Evolutionary conservation across 2,113 vertebrate genomes (phyloP), one percentile per base, ranked within the genome.

Genomic region (Bettongia penicillata): DNA sequence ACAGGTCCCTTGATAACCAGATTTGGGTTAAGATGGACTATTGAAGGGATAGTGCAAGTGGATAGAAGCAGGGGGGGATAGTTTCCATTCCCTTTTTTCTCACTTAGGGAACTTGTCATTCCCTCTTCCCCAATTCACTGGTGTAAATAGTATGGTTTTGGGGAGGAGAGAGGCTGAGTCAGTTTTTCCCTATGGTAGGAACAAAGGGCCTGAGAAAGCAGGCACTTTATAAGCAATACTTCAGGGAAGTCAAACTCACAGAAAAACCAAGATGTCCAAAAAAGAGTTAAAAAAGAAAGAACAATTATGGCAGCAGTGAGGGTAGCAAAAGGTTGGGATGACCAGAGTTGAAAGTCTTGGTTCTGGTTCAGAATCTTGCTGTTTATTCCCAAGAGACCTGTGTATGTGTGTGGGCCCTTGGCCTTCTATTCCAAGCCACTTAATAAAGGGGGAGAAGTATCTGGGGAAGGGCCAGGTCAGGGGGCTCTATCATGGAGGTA

Each of bases 1-100:
- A 98, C 95, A 97, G 97, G 96, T 98, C 98, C 98, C 95, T 93
- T 97, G 94, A 97, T 96, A 97, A 98, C 97, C 96, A 92, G 96
- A 77, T 48, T 28, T 93, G 89, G 96, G 98, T 98, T 97, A 94
- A 10, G 90, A 98, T 95, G 97, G 96, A 97, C 98, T 96, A 96
- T 97, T 52, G 55, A 91, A 52, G 96, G 77, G 95, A 97, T 98
- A 96, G 95, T 97, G 50, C 52, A 92, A 89, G 94, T 77, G 93
- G 92, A 90, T 52, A 31, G 91, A 12, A 91, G 92, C 2, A 90
- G 95, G 25, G 89, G 24, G 48, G 47, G 3, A n/a, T 90, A 26
- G 55, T 53, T 61, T 90, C 94, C 95, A 84, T 93, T 51, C 90
- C 57, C 37, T 48, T 90, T 26, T 48, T 90, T 77, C 68, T 37